Evolutionary conservation across 2,888 invertebrate genomes (phyloP), one percentile per base, ranked within the genome.

Genomic region (Drosophila meridionalis): DNA sequence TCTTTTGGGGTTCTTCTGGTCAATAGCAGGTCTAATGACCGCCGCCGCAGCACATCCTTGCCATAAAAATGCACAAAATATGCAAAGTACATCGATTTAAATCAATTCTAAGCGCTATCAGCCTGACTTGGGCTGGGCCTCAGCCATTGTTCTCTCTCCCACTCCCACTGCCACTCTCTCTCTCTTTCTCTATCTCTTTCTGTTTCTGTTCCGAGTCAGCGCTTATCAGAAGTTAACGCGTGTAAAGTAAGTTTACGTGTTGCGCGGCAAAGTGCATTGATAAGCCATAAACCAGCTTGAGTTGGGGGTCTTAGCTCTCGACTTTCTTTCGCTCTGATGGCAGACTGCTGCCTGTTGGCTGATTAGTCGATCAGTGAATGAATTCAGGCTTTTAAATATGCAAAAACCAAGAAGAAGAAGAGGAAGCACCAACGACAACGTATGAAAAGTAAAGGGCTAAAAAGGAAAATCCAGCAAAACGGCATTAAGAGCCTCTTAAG

Each of bases 231-330:
- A 73, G 78, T 73, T 88, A 58, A 84, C 87, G 89, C 87, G 77
- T 85, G 89, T 88, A 88, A 83, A 88, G 87, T 88, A 88, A 86
- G 90, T 88, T 88, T 88, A 86, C 87, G 90, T 88, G 87, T 88
- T 88, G 82, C 70, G 68, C 77, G 83, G 89, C 85, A 89, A 87
- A 87, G 89, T 87, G 89, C 87, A 87, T 77, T 87, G 87, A 87
- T 87, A 87, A 87, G 89, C 61, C 12, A 14, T 50, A 42, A 42
- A 14, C 59, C 26, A 30, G 56, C 38, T 26, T 47, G 52, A 43
- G 56, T 14, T 50, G 12, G n/a, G 28, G 12, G 28, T 26, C 45
- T 45, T 26, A 12, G 38, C 59, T 36, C 50, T 52, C 38, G 68
- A 82, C 79, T 82, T 82, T 89, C 90, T 89, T 71, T 64, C 32